Conservation (phyloP, 2,797 vertebrate species). For the Hyperoplus lanceolatus region DNA sequence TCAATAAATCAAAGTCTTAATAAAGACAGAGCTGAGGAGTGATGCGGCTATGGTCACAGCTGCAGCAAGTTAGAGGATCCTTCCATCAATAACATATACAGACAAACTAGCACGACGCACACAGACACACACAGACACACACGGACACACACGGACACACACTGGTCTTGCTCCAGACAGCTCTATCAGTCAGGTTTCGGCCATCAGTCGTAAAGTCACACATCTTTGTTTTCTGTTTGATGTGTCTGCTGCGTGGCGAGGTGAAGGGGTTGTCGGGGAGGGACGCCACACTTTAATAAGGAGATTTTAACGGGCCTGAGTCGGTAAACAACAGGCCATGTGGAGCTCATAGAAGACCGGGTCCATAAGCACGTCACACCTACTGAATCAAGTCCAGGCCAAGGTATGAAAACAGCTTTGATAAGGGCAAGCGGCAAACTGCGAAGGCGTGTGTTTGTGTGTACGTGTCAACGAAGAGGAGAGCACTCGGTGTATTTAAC, state of each 20-base stretch:
- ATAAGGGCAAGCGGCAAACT: slow-evolving; percentile 68
- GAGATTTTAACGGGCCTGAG: slow-evolving; percentile 57
- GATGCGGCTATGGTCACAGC: slow-evolving; percentile 68
- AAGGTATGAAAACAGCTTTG: slow-evolving; percentile 62
- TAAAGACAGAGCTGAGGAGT: slow-evolving; percentile 60
- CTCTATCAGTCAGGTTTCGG: slow-evolving; percentile 58
- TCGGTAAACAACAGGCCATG: slow-evolving; percentile 67
- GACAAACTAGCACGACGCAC: slow-evolving; percentile 32
- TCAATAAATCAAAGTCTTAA: slow-evolving; percentile 66
- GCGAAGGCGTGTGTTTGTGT: slow-evolving; percentile 42
- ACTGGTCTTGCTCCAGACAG: slow-evolving; percentile 65
- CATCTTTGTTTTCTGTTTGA: slow-evolving; percentile 67
- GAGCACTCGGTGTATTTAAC: slow-evolving; percentile 45
- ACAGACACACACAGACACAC: slow-evolving; percentile 39
- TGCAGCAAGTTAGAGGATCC: slow-evolving; percentile 69
- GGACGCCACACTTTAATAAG: slow-evolving; percentile 31
- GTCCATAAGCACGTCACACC: slow-evolving; percentile 62
- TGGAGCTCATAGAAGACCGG: slow-evolving; percentile 51
- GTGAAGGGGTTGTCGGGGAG: neutral
- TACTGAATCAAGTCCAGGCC: slow-evolving; percentile 60
- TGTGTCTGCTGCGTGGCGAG: slow-evolving; percentile 63
- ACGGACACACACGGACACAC: slow-evolving; percentile 15
- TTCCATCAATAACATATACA: slow-evolving; percentile 66
- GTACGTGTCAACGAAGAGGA: slow-evolving; percentile 42
- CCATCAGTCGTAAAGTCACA: slow-evolving; percentile 70